These are phyloP conservation scores for Drosophila arizonae DNA, from an alignment of 1,140 invertebrate species.

Conservation along the genomic window DNA sequence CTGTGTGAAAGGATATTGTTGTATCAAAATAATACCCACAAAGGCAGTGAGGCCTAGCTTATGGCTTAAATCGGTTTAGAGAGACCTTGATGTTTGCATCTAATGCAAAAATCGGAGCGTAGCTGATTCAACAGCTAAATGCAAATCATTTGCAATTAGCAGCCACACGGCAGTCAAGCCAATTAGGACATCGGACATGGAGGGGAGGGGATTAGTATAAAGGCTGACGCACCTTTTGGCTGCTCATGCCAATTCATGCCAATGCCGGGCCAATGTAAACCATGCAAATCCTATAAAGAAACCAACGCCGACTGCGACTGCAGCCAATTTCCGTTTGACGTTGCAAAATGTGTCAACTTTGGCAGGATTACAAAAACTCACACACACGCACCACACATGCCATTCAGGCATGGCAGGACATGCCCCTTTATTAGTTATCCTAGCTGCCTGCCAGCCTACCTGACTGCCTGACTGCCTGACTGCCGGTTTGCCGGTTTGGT, in stretches of 20 bases:
- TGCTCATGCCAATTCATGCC: conserved; percentile 5
- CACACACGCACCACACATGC: conserved; percentile 20
- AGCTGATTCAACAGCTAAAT: conserved; percentile 44
- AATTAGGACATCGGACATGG: conserved; percentile 47
- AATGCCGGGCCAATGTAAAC: conserved; percentile 27
- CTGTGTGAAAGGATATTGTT: not conserved
- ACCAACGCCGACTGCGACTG: conserved; percentile 47
- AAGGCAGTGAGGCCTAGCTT: not conserved
- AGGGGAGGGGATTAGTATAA: not conserved
- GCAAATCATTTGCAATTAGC: conserved; percentile 63
- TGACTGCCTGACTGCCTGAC: not conserved
- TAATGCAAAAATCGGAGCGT: conserved; percentile 1
- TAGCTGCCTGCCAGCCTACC: conserved; percentile 24
- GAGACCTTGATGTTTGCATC: conserved; percentile 12
- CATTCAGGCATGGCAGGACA: conserved; percentile 10
- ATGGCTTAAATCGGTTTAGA: conserved; percentile 19
- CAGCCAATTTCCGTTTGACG: conserved; percentile 73
- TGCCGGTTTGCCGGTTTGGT: conserved; percentile 8
- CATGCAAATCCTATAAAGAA: conserved; percentile 56
- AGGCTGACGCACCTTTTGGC: conserved; percentile 30
- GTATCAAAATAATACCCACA: not conserved
- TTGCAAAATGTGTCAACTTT: conserved; percentile 73
- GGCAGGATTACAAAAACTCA: conserved; percentile 64
- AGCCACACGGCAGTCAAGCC: conserved; percentile 38
- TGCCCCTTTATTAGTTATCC: conserved; percentile 64